Base-by-base conservation (phyloP, 1,140 invertebrate species). In the Samia ricini region DNA sequence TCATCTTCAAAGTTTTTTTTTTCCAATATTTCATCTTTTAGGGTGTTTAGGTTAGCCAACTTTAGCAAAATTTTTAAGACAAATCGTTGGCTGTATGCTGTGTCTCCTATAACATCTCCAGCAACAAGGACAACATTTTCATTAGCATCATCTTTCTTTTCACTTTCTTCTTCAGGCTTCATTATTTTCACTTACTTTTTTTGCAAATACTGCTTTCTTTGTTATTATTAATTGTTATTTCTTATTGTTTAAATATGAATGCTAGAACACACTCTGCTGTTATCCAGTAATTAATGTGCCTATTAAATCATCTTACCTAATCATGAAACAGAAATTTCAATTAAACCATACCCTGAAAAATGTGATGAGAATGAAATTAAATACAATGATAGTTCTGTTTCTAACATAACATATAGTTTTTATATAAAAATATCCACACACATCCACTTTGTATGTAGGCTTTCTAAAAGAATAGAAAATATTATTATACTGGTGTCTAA, bases 101-200 rank as follows among this genome's bases (percentile, higher is more conserved):
- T 96, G 63, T 94, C 91, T 26, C 95, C 95, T 29, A 96, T 93
- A 21, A 93, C 93, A 86, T 96, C 95, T 29, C 94, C 95, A 73
- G 74, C 71, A 1, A 85, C 69, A 33, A 59, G 60, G 20, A 29
- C 65, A 42, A 15, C 33, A 42, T 42, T 42, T 12, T 42, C 33
- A 42, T 15, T 15, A 42, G n/a, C 33, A 42, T 42, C 33, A 36
- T 7, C 33, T 12, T 42, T 42, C 26, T 73, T 72, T 21, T 74
- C 69, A 51, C 29, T 20, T 4, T 68, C 67, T 56, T 77, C 76
- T 48, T 79, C 72, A 21, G 84, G 77, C 63, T 89, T 87, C 84
- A 88, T 88, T 69, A 66, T 83, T 3, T 42, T 42, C n/a, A 42
- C 4, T 1, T 12, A n/a, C 54, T 54, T 19, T 52, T n/a, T n/a